Conservation (phyloP, 2,797 vertebrate genomes). For the Labroides dimidiatus region DNA sequence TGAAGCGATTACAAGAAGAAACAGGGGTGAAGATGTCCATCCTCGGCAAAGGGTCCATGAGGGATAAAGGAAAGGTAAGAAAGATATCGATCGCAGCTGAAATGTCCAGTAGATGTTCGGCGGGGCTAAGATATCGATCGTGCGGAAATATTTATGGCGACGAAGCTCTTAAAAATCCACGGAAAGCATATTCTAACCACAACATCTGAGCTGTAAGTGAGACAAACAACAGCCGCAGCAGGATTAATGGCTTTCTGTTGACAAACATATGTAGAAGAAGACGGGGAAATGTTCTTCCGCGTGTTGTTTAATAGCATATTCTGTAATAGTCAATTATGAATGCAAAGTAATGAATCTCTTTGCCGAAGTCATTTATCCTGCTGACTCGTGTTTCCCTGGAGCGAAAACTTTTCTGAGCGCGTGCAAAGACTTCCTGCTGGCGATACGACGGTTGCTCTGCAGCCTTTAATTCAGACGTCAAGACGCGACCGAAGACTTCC, state of each 20-base stretch:
- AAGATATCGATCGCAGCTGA: slow-evolving; percentile 42
- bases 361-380: slow-evolving; percentile 75
- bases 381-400: slow-evolving; percentile 73
- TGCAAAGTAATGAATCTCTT: slow-evolving; percentile 68
- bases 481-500: slow-evolving; percentile 57
- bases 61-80: slow-evolving; percentile 97
- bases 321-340: slow-evolving; percentile 69
- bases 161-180: slow-evolving; percentile 17
- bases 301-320: slow-evolving; percentile 63
- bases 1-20: slow-evolving; percentile 99
- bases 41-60: slow-evolving; percentile 98
- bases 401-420: slow-evolving; percentile 63
- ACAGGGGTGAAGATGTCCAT: slow-evolving; percentile 99
- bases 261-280: slow-evolving; percentile 61
- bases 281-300: slow-evolving; percentile 33
- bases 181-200: slow-evolving; percentile 27
- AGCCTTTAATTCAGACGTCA: slow-evolving; percentile 57
- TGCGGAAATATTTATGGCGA: slow-evolving; percentile 48
- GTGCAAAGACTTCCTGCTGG: slow-evolving; percentile 59
- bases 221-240: slow-evolving; percentile 45
- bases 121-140: slow-evolving; percentile 27
- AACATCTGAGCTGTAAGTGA: slow-evolving; percentile 46
- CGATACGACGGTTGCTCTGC: slow-evolving; percentile 66
- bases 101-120: slow-evolving; percentile 37
- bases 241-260: slow-evolving; percentile 59